Base-by-base conservation (phyloP, 2,888 invertebrate genomes). In the Drosophila anomalata region DNA sequence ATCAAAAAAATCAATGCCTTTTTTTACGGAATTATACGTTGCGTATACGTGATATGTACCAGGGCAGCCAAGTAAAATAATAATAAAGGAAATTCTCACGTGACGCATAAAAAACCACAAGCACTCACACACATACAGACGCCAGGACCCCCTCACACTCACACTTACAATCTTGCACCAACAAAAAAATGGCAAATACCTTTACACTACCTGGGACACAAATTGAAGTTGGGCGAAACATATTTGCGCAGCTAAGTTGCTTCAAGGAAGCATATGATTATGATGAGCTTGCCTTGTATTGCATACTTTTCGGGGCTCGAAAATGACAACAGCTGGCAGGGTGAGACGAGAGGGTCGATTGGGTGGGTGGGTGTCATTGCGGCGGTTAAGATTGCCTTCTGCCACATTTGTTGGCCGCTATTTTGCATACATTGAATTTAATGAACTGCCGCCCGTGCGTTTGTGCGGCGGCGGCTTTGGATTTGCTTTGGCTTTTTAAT, bases 51-150 rank as follows among this genome's bases (percentile, higher is more conserved):
- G 84, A 84, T 81, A 53, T 84, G 81, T 77, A 76, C 78, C 70
- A 66, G 66, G 63, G 33, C 51, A 63, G 72, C 53, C 55, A 76
- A 84, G 52, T 72, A 76, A 87, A 87, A 87, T 83, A 83, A 83
- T 87, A 88, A 88, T 88, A 84, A 88, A 79, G 75, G 72, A 77
- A 83, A 85, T 79, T 86, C 84, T 83, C 84, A 85, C 84, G 84
- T 85, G 88, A 85, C 88, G 79, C 87, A 86, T 83, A 83, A 86
- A 78, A 69, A 50, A 55, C 48, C 63, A 63, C 57, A 54, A 22
- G 55, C 47, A 58, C 41, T 42, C 14, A 66, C 59, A 53, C 31
- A 44, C 57, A 44, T 31, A 31, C n/a, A 42, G 33, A 26, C 42
- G 57, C 39, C 44, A 20, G 29, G 29, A 29, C 22, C 22, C 22